Evolutionary conservation across 2,888 invertebrate genomes (phyloP), one percentile per base, ranked within the genome.

Genomic region (Agrotis segetum): DNA sequence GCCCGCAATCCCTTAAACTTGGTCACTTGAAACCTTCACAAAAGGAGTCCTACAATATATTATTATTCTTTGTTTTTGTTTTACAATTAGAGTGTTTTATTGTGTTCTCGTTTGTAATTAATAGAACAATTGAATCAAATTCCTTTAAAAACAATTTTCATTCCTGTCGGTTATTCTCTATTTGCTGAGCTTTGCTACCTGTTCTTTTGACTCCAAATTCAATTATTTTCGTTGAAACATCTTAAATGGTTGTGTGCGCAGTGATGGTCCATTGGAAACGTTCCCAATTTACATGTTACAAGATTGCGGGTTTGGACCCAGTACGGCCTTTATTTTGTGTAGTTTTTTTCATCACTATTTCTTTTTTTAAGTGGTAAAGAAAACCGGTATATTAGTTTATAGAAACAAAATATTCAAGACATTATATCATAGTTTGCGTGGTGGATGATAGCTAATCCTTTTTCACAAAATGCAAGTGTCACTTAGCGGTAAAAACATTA

Each of bases 71-170:
- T 75, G 67, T 64, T 67, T 76, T 77, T 64, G 60, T 71, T 68
- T 81, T 56, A 64, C 77, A 80, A 72, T 80, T 49, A 66, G 11
- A 80, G 56, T 70, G 65, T 46, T 75, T 53, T 69, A 67, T 68
- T 69, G 40, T 68, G 67, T 71, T 76, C 53, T 66, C 24, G 24
- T 64, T 80, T 53, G 58, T 80, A 79, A 71, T 79, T 66, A 71
- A 58, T 50, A 53, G 17, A 66, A 74, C 53, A 65, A 60, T 53
- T 46, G 56, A 66, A 49, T 69, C 21, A 44, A 17, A 67, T 56
- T 63, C 58, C 49, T 68, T 71, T 79, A 24, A 21, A 0, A 47
- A 19, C 21, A 0, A n/a, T 40, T 61, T 58, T 58, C 58, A 40
- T 52, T 58, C 13, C n/a, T 19, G 46, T 58, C 13, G 21, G 29